Evolutionary conservation across 2,113 vertebrate genomes (phyloP), one percentile per base, ranked within the genome.

Genomic region (Rhizomys pruinosus): DNA sequence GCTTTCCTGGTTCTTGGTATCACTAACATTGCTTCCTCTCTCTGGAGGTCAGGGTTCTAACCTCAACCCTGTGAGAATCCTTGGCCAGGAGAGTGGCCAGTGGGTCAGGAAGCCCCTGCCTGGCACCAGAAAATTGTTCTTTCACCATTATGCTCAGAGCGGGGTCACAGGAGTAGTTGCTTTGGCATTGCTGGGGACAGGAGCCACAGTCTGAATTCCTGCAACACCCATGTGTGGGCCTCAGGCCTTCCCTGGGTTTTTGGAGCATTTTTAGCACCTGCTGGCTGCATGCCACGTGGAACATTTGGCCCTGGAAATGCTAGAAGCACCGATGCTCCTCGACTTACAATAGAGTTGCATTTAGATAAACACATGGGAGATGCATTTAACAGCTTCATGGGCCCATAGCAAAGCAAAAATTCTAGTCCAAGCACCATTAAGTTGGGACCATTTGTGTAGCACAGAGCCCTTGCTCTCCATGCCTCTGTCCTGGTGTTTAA

Each of bases 401-500:
- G 52, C 25, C 34, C 27, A 4, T 39, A 20, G 42, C 13, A 34
- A 68, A 77, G 61, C n/a, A 13, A 34, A 76, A 84, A 76, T 22
- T 3, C 27, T 10, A n/a, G 11, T 76, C 27, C 39, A 17, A 23
- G 15, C 6, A 2, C 19, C 81, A 4, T 89, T 47, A 29, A 10
- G 69, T 68, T 4, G 3, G 73, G 25, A 12, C 27, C 3, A 0
- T 23, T 25, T 91, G 32, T 13, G 3, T 34, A 73, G 77, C 63
- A 16, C 27, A 19, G 34, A 34, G 52, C 55, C 29, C 71, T 37
- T 73, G 25, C 39, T 47, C 57, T 64, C 25, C 2, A 5, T 5
- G 61, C 52, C 34, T 23, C 3, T 1, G 17, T n/a, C 32, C 47
- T 47, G 0, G 52, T 2, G 8, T 11, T 3, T 4, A 4, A 7